phyloP scores from a whole-genome alignment of 2,113 vertebrate species.

The Xenopus tropicalis region DNA sequence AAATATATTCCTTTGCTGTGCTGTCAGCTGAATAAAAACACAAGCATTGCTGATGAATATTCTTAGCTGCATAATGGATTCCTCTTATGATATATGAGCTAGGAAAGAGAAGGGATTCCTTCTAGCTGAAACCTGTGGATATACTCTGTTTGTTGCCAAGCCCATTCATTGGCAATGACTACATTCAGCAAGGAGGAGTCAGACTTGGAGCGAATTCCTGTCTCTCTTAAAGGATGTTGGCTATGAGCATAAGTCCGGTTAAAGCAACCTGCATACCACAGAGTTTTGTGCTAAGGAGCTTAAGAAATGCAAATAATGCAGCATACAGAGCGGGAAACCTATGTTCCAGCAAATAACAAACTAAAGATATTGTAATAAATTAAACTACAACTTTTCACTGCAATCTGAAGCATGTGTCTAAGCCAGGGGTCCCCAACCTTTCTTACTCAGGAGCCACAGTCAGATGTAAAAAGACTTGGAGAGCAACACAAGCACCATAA shows the following conservation, averaged over 20 bases:
- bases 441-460: too few species aligned
- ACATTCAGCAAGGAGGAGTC: conserved; percentile 10
- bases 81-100: conserved; percentile 35
- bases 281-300: not conserved
- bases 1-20: conserved; percentile 20
- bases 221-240: conserved; percentile 33
- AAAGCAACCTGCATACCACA: conserved; percentile 29
- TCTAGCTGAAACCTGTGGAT: conserved; percentile 20
- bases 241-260: conserved; percentile 7
- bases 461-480: too few species aligned
- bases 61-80: conserved; percentile 23
- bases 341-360: not conserved
- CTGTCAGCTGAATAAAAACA: conserved; percentile 25
- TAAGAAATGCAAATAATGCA: conserved; percentile 15
- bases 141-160: not conserved
- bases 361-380: too few species aligned
- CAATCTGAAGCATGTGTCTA: too few species aligned
- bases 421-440: too few species aligned
- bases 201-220: conserved; percentile 27
- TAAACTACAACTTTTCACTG: too few species aligned
- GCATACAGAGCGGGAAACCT: not conserved
- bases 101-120: conserved; percentile 17
- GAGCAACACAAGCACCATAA: too few species aligned
- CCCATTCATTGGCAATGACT: conserved; percentile 19
- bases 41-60: conserved; percentile 29